Evolutionary conservation across 2,113 vertebrate genomes (phyloP).

Genomic region (Ceyx melanurus): DNA sequence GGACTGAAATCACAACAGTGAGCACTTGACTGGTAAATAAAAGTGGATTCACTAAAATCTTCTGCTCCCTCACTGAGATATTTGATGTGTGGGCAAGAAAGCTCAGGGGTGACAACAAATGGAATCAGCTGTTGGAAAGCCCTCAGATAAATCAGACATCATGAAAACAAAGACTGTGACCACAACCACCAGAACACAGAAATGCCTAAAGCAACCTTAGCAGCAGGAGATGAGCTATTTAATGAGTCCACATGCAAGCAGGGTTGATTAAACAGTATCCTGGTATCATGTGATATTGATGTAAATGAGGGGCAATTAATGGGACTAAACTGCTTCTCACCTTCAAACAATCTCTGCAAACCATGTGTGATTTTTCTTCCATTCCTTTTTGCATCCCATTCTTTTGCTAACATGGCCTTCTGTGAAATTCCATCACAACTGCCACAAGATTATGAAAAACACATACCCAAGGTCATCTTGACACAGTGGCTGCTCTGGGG

Average conservation of each 20-base stretch:
- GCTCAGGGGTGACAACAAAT: not conserved
- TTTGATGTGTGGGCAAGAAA: accelerated
- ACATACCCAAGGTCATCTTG: not conserved
- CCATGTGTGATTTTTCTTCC: accelerated
- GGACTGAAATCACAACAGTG: not conserved
- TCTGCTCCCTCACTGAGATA: not conserved
- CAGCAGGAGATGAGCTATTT: accelerated
- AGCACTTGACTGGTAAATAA: accelerated
- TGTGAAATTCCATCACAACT: not conserved
- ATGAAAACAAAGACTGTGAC: not conserved
- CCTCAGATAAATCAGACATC: not conserved
- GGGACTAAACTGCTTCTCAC: not conserved
- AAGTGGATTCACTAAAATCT: not conserved
- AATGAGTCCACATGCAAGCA: not conserved
- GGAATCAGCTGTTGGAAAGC: not conserved
- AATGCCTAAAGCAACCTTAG: not conserved
- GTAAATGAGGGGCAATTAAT: not conserved
- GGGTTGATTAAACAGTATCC: not conserved
- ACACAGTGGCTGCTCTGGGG: not conserved
- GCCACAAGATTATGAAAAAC: accelerated
- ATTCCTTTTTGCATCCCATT: accelerated
- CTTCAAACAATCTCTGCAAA: not conserved
- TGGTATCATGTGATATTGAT: not conserved
- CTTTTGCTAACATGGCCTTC: not conserved
- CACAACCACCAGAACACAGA: not conserved